Evolutionary conservation across 2,113 vertebrate genomes (phyloP).

Genomic region (Catharus bicknelli): DNA sequence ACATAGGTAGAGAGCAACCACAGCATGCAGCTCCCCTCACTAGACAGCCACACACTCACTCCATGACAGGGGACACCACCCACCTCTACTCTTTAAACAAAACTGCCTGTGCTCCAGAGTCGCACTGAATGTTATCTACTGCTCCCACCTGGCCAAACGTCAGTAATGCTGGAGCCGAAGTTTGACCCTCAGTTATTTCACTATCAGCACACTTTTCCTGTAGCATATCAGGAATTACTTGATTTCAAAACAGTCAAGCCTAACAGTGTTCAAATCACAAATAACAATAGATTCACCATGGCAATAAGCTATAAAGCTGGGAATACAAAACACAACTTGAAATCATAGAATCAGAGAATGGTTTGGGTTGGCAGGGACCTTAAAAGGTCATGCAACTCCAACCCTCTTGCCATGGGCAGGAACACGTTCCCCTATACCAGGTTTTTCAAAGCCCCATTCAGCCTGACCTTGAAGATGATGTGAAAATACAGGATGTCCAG

Average conservation of each 20-base stretch:
- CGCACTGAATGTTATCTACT: neutral
- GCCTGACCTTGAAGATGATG: neutral
- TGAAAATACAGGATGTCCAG: neutral
- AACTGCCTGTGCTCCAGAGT: conserved; percentile 4
- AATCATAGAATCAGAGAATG: neutral
- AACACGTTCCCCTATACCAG: neutral
- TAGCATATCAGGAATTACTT: neutral
- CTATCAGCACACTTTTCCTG: neutral
- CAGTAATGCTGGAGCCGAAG: neutral
- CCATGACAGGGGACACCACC: conserved; percentile 1
- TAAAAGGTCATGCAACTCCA: neutral
- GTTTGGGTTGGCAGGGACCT: neutral
- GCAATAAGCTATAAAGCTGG: conserved; percentile 16
- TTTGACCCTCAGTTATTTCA: neutral
- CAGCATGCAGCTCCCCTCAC: neutral
- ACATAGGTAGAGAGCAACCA: neutral
- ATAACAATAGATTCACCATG: neutral
- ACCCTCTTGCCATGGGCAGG: neutral
- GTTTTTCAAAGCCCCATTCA: neutral
- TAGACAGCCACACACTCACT: neutral
- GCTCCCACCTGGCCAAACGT: neutral
- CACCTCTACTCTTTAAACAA: neutral
- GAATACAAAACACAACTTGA: neutral
- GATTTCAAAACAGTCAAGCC: neutral
- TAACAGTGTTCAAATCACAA: neutral